Conservation (phyloP, 2,888 invertebrate species). For the Leptodirus hochenwartii region DNA sequence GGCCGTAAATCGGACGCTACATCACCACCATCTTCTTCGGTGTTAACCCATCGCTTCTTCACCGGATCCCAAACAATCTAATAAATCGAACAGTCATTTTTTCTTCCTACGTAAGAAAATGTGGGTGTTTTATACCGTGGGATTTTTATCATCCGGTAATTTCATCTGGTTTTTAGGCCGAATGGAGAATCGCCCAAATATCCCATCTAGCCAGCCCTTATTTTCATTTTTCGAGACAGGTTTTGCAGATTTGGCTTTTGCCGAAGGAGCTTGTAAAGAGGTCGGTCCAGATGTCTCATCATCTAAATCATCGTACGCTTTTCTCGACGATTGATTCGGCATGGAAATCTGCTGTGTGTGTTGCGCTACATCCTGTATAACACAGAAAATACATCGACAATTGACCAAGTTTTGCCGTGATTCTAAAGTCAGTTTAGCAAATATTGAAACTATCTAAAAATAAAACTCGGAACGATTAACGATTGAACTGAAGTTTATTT, state of each 20-base stretch:
- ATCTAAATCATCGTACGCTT: conserved; percentile 19
- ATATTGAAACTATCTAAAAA: no score
- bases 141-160: conserved; percentile 87
- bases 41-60: conserved; percentile 74
- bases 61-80: conserved; percentile 88
- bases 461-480: no score
- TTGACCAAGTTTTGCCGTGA: no score
- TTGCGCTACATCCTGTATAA: conserved; percentile 23
- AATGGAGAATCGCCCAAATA: conserved; percentile 65
- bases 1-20: conserved; percentile 35
- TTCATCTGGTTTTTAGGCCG: conserved; percentile 90
- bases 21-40: conserved; percentile 49
- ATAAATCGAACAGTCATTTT: conserved; percentile 10
- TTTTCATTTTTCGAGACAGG: conserved; percentile 16
- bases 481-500: no score
- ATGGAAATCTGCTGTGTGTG: conserved; percentile 34
- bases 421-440: no score
- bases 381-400: no score
- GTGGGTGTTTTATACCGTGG: conserved; percentile 42
- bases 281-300: conserved; percentile 9
- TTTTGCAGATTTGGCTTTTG: conserved; percentile 11
- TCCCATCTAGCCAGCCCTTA: conserved; percentile 68
- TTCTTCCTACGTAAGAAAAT: conserved; percentile 4
- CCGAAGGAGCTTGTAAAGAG: conserved; percentile 12
- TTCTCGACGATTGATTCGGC: conserved; percentile 30